Percentiles rank a stretch among this genome's conserved stretches.
phyloP scores from a whole-genome alignment of 2,888 invertebrate species.

The Corythucha ciliata region DNA sequence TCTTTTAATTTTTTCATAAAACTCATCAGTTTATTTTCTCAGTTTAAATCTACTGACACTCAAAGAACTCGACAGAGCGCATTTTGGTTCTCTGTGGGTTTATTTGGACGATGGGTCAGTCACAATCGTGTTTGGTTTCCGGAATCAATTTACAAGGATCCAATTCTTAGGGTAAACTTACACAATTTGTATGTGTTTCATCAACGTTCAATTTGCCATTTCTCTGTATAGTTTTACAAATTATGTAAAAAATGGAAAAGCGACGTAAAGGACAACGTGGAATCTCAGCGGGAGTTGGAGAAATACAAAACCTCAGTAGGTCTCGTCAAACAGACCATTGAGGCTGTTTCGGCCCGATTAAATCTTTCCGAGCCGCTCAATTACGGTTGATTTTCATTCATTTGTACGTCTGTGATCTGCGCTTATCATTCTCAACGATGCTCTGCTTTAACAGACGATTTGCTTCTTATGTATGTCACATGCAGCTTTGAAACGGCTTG shows the following conservation, averaged over 20 bases:
- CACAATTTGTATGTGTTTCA: constrained; percentile 1
- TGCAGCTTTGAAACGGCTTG: constrained; percentile 81
- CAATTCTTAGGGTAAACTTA: constrained; percentile 54
- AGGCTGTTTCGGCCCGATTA: too few species aligned
- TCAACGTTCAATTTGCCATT: constrained; percentile 24
- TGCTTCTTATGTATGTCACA: constrained; percentile 57
- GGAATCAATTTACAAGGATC: constrained; percentile 53
- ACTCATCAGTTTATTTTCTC: constrained; percentile 28
- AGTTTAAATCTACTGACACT: constrained; percentile 69
- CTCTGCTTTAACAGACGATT: constrained; percentile 50
- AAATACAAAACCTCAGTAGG: constrained; percentile 49
- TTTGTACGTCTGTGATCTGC: not conserved
- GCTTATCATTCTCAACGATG: not conserved
- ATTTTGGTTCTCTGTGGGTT: constrained; percentile 59
- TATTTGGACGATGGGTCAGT: constrained; percentile 58
- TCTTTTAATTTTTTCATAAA: not conserved
- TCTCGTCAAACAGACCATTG: too few species aligned
- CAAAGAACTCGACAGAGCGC: constrained; percentile 69
- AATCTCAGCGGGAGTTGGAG: constrained; percentile 49
- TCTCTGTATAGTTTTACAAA: constrained; percentile 66
- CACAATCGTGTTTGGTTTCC: constrained; percentile 53
- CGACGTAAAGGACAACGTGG: constrained; percentile 59
- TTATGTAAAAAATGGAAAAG: constrained; percentile 59
- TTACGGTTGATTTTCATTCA: too few species aligned
- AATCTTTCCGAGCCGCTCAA: too few species aligned